Conservation (phyloP, 1,140 invertebrate species). For the Ostrea denselamellosa region DNA sequence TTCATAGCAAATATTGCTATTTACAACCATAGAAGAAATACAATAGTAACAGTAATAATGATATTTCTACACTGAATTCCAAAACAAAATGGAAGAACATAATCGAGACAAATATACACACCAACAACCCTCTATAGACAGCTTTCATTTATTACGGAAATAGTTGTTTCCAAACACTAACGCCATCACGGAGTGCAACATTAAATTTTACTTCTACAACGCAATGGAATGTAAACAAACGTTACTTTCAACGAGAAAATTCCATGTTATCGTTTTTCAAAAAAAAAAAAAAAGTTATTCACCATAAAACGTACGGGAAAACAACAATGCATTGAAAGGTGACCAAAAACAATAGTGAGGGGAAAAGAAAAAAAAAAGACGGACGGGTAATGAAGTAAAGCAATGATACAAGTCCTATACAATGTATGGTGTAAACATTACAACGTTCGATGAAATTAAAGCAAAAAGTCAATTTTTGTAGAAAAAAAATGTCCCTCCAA, state of each 20-base stretch:
- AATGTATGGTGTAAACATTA: not conserved
- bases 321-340: not conserved
- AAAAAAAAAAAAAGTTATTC: no score
- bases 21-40: conserved; percentile 3
- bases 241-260: not conserved
- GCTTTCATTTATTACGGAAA: not conserved
- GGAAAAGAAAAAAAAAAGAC: not conserved
- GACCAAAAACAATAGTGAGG: no score
- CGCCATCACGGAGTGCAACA: not conserved
- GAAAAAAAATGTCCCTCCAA: conserved; percentile 33
- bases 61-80: not conserved
- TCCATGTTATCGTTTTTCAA: not conserved
- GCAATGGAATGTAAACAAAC: conserved; percentile 5
- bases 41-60: not conserved
- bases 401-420: not conserved
- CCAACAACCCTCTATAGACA: not conserved
- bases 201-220: not conserved
- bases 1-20: not conserved
- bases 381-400: not conserved
- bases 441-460: not conserved
- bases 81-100: not conserved
- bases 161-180: not conserved
- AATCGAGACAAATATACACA: conserved; percentile 2
- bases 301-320: not conserved
- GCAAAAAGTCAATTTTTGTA: not conserved